These are phyloP conservation scores for Epiperipatus broadwayi DNA, from an alignment of 2,888 invertebrate genomes.

Conservation along the genomic window DNA sequence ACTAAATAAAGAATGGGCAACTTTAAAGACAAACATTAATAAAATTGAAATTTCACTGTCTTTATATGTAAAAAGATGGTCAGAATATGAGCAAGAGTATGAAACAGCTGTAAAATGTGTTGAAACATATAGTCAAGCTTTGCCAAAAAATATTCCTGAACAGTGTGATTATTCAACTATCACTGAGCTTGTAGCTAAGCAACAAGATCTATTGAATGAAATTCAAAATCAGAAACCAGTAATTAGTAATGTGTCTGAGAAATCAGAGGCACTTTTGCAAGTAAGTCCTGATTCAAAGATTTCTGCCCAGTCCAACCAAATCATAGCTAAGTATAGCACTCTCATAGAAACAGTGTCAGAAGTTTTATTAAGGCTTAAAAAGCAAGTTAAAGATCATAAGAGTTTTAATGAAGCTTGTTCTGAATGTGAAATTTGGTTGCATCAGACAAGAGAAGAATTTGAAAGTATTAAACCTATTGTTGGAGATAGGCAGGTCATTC, in stretches of 20 bases:
- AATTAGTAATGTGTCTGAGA: constrained; percentile 63
- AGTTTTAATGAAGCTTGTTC: constrained; percentile 77
- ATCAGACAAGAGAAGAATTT: constrained; percentile 65
- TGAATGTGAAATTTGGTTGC: constrained; percentile 69
- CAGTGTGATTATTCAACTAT: too few species aligned
- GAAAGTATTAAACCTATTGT: too few species aligned
- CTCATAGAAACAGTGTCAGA: constrained; percentile 54
- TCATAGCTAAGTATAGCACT: constrained; percentile 61
- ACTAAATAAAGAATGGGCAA: constrained; percentile 59
- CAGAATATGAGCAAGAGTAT: constrained; percentile 58
- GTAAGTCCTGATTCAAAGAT: constrained; percentile 64
- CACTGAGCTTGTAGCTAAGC: too few species aligned
- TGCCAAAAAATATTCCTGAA: too few species aligned
- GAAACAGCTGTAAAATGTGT: too few species aligned
- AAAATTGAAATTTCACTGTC: constrained; percentile 54
- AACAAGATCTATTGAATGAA: constrained; percentile 47
- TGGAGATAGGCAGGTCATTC: too few species aligned
- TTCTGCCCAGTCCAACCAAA: constrained; percentile 61
- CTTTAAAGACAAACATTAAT: constrained; percentile 49
- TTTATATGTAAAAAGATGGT: constrained; percentile 59
- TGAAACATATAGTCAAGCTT: too few species aligned
- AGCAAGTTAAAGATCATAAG: constrained; percentile 68
- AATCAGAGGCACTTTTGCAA: constrained; percentile 68
- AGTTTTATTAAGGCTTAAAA: too few species aligned
- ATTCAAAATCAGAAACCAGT: constrained; percentile 52